phyloP scores from a whole-genome alignment of 2,797 vertebrate species.

The Acrocephalus scirpaceus region DNA sequence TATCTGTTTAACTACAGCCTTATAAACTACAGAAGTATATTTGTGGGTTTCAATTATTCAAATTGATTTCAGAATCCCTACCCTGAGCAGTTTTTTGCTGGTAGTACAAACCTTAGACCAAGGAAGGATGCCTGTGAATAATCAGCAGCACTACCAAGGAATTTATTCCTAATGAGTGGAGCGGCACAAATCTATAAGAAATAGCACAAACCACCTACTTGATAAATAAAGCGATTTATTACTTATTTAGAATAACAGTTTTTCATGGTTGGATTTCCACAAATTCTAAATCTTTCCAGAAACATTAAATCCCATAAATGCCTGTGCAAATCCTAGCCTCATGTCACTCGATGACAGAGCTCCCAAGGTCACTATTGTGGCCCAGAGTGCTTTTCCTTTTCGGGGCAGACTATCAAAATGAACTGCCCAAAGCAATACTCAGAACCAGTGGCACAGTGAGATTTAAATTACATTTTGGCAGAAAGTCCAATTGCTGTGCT shows the following conservation, averaged over 20 bases:
- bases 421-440: not conserved
- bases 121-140: not conserved
- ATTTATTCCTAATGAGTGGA: not conserved
- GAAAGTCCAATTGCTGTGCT: not conserved
- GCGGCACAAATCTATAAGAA: not conserved
- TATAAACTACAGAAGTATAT: not conserved
- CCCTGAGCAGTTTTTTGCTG: not conserved
- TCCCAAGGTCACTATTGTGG: not conserved
- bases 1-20: not conserved
- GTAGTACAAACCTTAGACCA: not conserved
- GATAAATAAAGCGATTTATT: not conserved
- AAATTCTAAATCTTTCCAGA: not conserved
- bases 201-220: not conserved
- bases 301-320: not conserved
- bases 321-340: not conserved
- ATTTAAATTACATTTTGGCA: not conserved
- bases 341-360: not conserved
- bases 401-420: not conserved
- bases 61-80: not conserved
- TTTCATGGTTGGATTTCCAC: not conserved
- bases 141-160: not conserved
- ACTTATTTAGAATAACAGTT: not conserved
- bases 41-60: constrained; percentile 12
- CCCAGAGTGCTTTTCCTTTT: not conserved
- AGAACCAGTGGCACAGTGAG: not conserved